Conservation (phyloP, 2,888 invertebrate species). For the Rhimphoctona megacephalus region DNA sequence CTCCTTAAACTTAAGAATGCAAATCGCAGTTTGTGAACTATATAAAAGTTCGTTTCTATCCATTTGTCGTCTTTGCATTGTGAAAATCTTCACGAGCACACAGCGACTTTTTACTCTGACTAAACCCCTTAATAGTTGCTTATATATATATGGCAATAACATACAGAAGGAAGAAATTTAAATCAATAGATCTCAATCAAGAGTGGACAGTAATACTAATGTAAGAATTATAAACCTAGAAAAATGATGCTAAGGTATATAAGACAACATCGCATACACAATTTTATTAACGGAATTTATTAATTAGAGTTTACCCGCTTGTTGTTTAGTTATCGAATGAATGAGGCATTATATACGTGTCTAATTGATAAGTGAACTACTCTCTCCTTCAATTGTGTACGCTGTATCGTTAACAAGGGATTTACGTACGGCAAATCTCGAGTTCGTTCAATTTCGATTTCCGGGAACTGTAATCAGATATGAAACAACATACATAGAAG, state of each 20-base stretch:
- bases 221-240: too few species aligned
- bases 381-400: conserved; percentile 11
- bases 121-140: too few species aligned
- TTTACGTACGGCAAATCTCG: neutral
- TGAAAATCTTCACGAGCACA: too few species aligned
- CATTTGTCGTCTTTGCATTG: too few species aligned
- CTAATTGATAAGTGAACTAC: conserved; percentile 2
- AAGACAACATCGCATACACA: neutral
- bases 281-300: neutral
- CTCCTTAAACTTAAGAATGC: neutral
- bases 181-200: too few species aligned
- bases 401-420: neutral
- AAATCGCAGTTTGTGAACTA: neutral
- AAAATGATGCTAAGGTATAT: too few species aligned
- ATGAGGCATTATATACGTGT: neutral
- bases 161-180: too few species aligned
- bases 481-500: neutral
- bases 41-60: too few species aligned
- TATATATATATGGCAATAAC: too few species aligned
- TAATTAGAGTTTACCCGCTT: neutral
- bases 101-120: too few species aligned
- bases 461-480: neutral
- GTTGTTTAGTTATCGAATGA: neutral
- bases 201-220: too few species aligned
- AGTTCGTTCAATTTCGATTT: conserved; percentile 7